phyloP scores from a whole-genome alignment of 1,140 invertebrate genomes.

The Protaetia brevitarsis region DNA sequence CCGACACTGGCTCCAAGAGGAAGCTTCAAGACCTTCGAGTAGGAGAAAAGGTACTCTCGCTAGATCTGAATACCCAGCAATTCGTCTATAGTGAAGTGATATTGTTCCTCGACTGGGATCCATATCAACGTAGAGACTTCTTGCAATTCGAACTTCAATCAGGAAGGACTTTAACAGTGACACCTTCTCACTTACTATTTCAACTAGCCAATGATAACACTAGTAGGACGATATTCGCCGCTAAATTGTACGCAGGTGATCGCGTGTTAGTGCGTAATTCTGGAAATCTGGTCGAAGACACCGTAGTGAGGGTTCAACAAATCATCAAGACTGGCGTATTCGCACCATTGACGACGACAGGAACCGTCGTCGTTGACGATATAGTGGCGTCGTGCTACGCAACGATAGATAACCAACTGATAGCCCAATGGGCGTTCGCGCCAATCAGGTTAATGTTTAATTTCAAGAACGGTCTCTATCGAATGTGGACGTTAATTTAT shows the following conservation, averaged over 20 bases:
- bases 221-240: slow-evolving; percentile 58
- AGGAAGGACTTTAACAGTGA: slow-evolving; percentile 71
- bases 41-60: slow-evolving; percentile 80
- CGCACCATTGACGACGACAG: slow-evolving; percentile 84
- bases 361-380: slow-evolving; percentile 87
- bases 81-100: slow-evolving; percentile 82
- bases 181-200: slow-evolving; percentile 78
- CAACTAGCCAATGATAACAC: slow-evolving; percentile 45
- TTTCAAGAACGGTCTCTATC: slow-evolving; percentile 43
- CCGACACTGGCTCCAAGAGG: slow-evolving; percentile 53
- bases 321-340: slow-evolving; percentile 70
- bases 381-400: slow-evolving; percentile 95
- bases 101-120: slow-evolving; percentile 82
- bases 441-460: slow-evolving; percentile 67
- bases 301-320: slow-evolving; percentile 59
- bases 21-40: slow-evolving; percentile 68
- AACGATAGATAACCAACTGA: slow-evolving; percentile 73
- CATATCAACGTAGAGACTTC: slow-evolving; percentile 65
- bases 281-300: slow-evolving; percentile 56
- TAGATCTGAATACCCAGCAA: slow-evolving; percentile 60
- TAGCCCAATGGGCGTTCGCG: slow-evolving; percentile 82
- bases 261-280: slow-evolving; percentile 52
- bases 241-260: slow-evolving; percentile 53
- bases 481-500: slow-evolving; percentile 45
- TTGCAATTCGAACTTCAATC: slow-evolving; percentile 65